Evolutionary conservation across 2,888 invertebrate species (phyloP).

Genomic region (Malthinus flaveolus): DNA sequence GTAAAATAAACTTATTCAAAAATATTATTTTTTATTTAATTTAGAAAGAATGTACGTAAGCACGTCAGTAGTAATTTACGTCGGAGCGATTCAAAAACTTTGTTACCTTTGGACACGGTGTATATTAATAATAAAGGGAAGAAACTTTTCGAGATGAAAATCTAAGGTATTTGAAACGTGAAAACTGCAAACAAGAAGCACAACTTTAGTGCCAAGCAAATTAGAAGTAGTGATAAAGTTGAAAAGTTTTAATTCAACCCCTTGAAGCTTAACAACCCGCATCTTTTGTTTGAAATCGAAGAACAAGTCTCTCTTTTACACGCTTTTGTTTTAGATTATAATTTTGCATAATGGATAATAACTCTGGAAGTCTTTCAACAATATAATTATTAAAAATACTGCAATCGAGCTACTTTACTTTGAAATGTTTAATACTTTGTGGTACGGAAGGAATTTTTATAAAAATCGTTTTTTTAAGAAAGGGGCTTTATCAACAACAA

Average conservation of each 20-base stretch:
- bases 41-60: background rate
- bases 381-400: too few species aligned
- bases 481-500: too few species aligned
- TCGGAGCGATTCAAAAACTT: background rate
- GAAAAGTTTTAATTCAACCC: conserved; percentile 12
- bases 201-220: conserved; percentile 10
- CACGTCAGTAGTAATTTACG: too few species aligned
- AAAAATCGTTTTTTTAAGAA: too few species aligned
- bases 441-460: too few species aligned
- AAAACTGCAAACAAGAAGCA: conserved; percentile 3
- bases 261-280: conserved; percentile 4
- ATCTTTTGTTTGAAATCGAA: conserved; percentile 5
- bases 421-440: too few species aligned
- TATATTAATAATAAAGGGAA: background rate
- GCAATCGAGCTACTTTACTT: too few species aligned
- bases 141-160: background rate
- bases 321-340: background rate
- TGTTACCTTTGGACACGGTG: too few species aligned
- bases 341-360: background rate
- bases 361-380: too few species aligned
- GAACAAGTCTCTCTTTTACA: background rate
- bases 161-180: background rate
- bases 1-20: too few species aligned
- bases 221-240: conserved; percentile 17
- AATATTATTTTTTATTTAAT: too few species aligned